Base-by-base conservation (phyloP, 2,888 invertebrate genomes). In the Campoletis raptor region DNA sequence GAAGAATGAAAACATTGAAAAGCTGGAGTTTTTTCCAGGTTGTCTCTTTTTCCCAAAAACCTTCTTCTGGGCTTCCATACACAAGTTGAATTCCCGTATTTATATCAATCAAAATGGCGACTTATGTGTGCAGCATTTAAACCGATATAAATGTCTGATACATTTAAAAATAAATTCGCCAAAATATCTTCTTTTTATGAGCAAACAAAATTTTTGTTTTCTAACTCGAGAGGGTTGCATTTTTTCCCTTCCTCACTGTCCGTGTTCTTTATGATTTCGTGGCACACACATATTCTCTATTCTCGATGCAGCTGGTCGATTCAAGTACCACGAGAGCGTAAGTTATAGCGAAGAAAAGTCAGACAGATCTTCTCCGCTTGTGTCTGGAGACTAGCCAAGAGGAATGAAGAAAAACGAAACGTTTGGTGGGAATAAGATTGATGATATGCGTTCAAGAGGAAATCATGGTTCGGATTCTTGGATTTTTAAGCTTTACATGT, bases 351-450 rank as follows among this genome's bases (percentile, higher is more conserved):
- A 64, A 64, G 77, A 36, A 45, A 64, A 61, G 66, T 48, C 74
- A 61, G 74, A 76, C 42, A 76, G 42, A 61, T 76, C 61, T 64
- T 40, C 64, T 74, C 10, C 40, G 64, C 15, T 21, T 66, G 37
- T 37, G 78, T 85, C 81, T 83, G 88, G 85, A 85, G 6, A 48
- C 57, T 40, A 15, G 85, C 85, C 83, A 86, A 88, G 42, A 79
- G 61, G 73, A 83, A 85, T 83, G 76, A 87, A 80, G 48, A 61
- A 80, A 80, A 72, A 80, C 57, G 48, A 81, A 83, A 57, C 66
- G 64, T 64, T 73, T 30, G 84, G 80, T 82, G 80, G 69, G 77
- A 84, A 88, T 69, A 86, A 85, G 86, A 88, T 84, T 86, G 69
- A 85, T 83, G 76, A 42, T 85, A 57, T 30, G 66, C 66, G 52